These are phyloP conservation scores for Lithodes maja DNA, from an alignment of 2,888 invertebrate species.

Conservation along the genomic window DNA sequence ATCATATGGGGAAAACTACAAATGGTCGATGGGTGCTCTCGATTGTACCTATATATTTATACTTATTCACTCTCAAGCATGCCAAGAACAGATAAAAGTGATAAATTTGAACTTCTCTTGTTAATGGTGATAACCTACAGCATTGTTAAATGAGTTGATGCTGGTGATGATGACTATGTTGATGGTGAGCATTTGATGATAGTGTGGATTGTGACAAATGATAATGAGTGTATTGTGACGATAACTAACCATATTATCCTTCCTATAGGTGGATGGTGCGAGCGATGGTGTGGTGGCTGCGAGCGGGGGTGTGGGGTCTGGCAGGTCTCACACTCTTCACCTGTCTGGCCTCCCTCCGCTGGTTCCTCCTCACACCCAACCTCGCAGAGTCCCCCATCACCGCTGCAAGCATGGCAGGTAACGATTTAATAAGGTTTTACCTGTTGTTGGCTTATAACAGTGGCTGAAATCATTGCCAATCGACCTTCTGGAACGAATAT, in stretches of 20 bases:
- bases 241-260: background rate
- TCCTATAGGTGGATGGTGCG: background rate
- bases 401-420: background rate
- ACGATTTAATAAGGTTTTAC: background rate
- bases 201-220: no score
- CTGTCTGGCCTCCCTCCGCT: background rate
- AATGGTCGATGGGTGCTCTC: no score
- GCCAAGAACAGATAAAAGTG: background rate
- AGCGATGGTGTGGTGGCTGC: background rate
- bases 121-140: background rate
- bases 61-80: no score
- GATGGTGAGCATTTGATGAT: no score
- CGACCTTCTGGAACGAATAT: background rate
- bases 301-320: background rate
- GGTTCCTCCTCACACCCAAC: background rate
- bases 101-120: background rate
- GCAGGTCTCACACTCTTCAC: background rate
- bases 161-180: no score
- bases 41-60: no score
- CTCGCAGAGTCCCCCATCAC: background rate
- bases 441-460: no score
- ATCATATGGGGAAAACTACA: no score
- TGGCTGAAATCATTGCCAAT: background rate
- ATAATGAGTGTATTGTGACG: no score
- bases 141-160: background rate